Conservation (phyloP, 2,113 vertebrate genomes). For the Bucco capensis region DNA sequence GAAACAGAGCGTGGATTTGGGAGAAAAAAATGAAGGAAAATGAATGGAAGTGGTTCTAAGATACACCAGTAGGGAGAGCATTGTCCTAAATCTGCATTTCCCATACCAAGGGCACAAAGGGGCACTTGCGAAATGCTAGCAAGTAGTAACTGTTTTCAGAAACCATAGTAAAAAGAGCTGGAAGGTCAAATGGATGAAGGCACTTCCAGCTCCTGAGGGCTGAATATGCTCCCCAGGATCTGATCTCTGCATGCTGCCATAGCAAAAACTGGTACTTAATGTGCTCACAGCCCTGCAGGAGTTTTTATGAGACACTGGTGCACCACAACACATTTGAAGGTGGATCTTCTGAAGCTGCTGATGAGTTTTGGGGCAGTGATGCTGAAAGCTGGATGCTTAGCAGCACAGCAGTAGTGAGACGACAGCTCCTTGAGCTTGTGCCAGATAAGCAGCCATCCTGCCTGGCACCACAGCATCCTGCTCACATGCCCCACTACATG, state of each 20-base stretch:
- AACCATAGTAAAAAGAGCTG: neutral
- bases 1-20: neutral
- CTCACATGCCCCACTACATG: fast-evolving
- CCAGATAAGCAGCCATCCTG: neutral
- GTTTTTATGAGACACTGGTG: neutral
- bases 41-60: neutral
- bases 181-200: neutral
- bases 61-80: neutral
- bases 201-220: neutral
- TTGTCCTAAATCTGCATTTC: neutral
- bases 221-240: neutral
- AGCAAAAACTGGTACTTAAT: neutral
- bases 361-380: neutral
- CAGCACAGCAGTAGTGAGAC: fast-evolving
- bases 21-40: neutral
- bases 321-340: fast-evolving
- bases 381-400: neutral
- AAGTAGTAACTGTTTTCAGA: neutral
- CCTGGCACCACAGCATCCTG: neutral
- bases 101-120: neutral
- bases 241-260: fast-evolving
- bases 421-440: constrained; percentile 45
- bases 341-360: neutral
- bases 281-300: neutral
- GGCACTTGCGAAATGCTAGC: neutral